phyloP scores from a whole-genome alignment of 2,888 invertebrate genomes.

The Folsomia candida region DNA sequence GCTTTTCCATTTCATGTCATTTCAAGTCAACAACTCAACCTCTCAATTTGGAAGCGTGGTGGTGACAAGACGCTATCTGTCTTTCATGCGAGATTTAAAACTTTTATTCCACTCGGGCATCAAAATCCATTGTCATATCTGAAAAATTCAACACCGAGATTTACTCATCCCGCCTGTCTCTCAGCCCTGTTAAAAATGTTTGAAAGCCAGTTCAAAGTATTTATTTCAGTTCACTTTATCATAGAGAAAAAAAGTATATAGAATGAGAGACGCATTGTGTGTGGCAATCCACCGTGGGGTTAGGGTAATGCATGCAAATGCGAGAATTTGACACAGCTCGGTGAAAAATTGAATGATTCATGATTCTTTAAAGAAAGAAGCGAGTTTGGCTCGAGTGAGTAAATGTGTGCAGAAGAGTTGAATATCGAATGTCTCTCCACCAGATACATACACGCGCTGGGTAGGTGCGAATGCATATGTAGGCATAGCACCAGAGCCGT shows the following conservation, averaged over 20 bases:
- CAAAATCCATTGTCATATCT: not conserved
- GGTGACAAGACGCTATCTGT: not conserved
- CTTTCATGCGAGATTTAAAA: not conserved
- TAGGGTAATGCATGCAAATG: slow-evolving; percentile 16
- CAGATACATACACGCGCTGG: no score
- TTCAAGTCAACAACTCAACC: not conserved
- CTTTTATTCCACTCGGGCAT: not conserved
- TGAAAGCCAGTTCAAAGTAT: not conserved
- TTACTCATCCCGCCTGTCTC: not conserved
- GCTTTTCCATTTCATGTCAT: not conserved
- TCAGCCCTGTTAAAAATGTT: not conserved
- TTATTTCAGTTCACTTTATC: not conserved
- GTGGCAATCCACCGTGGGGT: not conserved
- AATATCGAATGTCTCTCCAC: not conserved
- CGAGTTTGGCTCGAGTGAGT: not conserved
- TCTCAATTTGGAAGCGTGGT: not conserved
- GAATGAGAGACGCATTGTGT: no score
- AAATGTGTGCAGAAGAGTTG: not conserved
- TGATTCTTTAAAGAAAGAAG: not conserved
- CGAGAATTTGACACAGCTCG: slow-evolving; percentile 10
- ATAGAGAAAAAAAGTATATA: not conserved
- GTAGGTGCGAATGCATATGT: no score
- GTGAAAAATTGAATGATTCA: slow-evolving; percentile 17
- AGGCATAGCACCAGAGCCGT: no score
- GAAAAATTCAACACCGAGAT: not conserved